These are phyloP conservation scores for Zootoca vivipara DNA, from an alignment of 2,113 vertebrate genomes.

Conservation along the genomic window DNA sequence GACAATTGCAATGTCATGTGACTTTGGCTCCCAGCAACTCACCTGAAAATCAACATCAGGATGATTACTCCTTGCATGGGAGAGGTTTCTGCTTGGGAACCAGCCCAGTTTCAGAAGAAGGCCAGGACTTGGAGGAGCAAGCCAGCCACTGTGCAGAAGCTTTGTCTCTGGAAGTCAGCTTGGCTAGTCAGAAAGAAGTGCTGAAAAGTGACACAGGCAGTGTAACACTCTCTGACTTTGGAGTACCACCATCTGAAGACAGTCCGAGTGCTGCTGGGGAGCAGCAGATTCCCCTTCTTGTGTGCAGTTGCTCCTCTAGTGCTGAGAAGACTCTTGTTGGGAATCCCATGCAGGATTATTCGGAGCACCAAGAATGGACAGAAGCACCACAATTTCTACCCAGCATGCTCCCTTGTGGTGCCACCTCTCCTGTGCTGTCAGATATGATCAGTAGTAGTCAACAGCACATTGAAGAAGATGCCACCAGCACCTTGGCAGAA, in stretches of 20 bases:
- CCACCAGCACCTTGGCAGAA: neutral
- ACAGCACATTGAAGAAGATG: rapidly evolving
- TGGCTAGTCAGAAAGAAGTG: neutral
- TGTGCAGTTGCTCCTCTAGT: neutral
- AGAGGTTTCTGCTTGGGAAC: rapidly evolving
- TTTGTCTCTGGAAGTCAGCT: neutral
- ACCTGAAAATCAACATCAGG: neutral
- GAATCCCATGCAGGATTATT: rapidly evolving
- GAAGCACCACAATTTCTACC: neutral
- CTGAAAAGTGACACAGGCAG: rapidly evolving
- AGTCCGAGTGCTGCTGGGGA: rapidly evolving
- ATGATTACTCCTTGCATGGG: neutral
- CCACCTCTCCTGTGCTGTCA: rapidly evolving
- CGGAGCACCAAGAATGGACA: neutral
- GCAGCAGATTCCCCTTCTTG: rapidly evolving
- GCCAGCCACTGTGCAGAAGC: rapidly evolving
- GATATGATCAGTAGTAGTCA: rapidly evolving
- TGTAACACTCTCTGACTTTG: neutral
- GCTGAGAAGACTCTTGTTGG: rapidly evolving
- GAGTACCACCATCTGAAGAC: neutral
- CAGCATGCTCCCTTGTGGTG: rapidly evolving
- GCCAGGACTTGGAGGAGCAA: neutral
- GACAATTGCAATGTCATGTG: rapidly evolving
- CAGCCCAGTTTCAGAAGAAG: neutral
- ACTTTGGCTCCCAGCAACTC: neutral